These are phyloP conservation scores for Caenorhabditis japonica DNA, from an alignment of 2,888 invertebrate genomes.

Conservation along the genomic window DNA sequence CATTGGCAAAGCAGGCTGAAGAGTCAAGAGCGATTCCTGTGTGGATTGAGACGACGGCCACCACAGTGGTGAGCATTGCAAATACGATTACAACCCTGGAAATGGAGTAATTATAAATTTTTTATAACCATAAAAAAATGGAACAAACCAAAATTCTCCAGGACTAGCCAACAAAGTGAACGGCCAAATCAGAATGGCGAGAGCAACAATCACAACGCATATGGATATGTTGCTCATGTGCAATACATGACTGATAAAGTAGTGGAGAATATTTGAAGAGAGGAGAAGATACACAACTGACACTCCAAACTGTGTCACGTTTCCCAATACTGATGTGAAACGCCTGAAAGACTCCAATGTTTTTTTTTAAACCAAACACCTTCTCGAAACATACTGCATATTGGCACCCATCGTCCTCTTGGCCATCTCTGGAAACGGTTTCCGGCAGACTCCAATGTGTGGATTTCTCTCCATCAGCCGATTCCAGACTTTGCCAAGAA, in stretches of 20 bases:
- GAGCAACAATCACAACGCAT: slow-evolving; percentile 36
- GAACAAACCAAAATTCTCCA: slow-evolving; percentile 74
- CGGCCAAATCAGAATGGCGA: slow-evolving; percentile 68
- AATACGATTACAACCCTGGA: slow-evolving; percentile 73
- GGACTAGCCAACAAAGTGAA: slow-evolving; percentile 75
- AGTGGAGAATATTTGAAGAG: slow-evolving; percentile 73
- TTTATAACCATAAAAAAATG: background rate
- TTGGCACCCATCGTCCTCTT: slow-evolving; percentile 68
- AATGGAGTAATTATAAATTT: background rate
- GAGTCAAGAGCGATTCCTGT: slow-evolving; percentile 66
- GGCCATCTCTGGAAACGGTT: slow-evolving; percentile 77
- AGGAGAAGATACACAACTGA: slow-evolving; percentile 75
- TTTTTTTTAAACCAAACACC: background rate
- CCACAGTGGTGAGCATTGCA: slow-evolving; percentile 75
- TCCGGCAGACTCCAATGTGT: slow-evolving; percentile 70
- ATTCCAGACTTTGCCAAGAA: slow-evolving; percentile 75
- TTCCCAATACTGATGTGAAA: slow-evolving; percentile 67
- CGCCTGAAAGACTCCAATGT: slow-evolving; percentile 47
- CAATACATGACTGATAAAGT: slow-evolving; percentile 59
- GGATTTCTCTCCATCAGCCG: slow-evolving; percentile 68
- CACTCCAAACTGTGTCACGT: slow-evolving; percentile 72
- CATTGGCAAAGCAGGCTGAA: slow-evolving; percentile 56
- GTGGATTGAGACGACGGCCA: slow-evolving; percentile 72
- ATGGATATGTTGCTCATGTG: slow-evolving; percentile 30
- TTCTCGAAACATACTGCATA: slow-evolving; percentile 54